A percentile compares a stretch with the other conserved stretches of the same genome.
Conservation (phyloP, 1,140 invertebrate genomes). For the Mactra quadrangularis region DNA sequence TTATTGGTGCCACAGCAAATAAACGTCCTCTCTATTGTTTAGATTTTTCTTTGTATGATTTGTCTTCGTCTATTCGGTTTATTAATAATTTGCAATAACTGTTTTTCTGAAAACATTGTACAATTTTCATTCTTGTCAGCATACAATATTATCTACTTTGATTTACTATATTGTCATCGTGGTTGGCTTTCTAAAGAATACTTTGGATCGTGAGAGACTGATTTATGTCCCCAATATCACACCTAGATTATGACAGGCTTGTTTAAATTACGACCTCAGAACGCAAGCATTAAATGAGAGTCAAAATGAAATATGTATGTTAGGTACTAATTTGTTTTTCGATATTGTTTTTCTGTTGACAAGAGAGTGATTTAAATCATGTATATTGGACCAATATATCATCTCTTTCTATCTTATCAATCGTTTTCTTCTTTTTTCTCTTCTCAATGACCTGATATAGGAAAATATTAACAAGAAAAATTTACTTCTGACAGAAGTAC, state of each 20-base stretch:
- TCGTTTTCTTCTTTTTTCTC: neutral
- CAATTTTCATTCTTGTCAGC: no score
- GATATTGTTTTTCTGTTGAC: conserved; percentile 54
- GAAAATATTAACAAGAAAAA: no score
- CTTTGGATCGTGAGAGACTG: conserved; percentile 24
- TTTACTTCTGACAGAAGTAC: no score
- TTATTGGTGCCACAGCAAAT: no score
- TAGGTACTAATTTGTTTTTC: conserved; percentile 55
- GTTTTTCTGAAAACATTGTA: no score
- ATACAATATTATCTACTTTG: neutral
- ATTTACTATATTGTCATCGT: conserved; percentile 12
- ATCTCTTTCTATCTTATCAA: conserved; percentile 26
- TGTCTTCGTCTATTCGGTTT: no score
- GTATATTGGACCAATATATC: conserved; percentile 54
- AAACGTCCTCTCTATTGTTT: no score
- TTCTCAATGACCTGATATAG: no score
- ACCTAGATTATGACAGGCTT: conserved; percentile 47
- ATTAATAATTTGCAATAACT: no score
- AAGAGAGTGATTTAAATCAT: conserved; percentile 37
- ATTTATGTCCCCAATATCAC: conserved; percentile 46
- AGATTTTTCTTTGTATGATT: no score
- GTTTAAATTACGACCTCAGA: conserved; percentile 36
- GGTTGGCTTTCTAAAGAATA: conserved; percentile 1
- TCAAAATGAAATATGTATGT: conserved; percentile 52
- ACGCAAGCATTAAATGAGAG: conserved; percentile 38